phyloP scores from a whole-genome alignment of 2,797 vertebrate genomes.

The Leptatherina wallacei region DNA sequence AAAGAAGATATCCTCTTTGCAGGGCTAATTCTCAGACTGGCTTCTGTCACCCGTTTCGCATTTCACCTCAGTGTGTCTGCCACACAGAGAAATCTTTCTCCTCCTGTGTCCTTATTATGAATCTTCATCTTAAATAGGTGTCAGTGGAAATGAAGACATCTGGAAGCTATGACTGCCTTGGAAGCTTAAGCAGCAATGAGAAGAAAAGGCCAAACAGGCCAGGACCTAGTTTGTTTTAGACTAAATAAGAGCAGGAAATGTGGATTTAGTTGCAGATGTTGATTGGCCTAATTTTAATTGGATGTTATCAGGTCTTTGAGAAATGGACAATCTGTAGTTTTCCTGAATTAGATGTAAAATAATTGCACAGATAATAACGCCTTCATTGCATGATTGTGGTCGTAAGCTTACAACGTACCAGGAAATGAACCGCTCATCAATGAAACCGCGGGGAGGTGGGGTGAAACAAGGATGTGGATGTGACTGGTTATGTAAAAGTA shows the following conservation, averaged over 20 bases:
- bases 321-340: not conserved
- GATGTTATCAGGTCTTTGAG: slow-evolving; percentile 46
- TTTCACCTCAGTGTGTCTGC: slow-evolving; percentile 12
- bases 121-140: slow-evolving; percentile 15
- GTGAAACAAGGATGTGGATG: slow-evolving; percentile 50
- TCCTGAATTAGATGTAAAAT: not conserved
- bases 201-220: not conserved
- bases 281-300: not conserved
- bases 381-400: slow-evolving; percentile 68
- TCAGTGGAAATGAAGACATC: slow-evolving; percentile 3
- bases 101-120: slow-evolving; percentile 2
- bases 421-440: slow-evolving; percentile 67
- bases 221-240: not conserved
- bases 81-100: slow-evolving; percentile 9
- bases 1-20: slow-evolving; percentile 63
- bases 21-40: slow-evolving; percentile 55
- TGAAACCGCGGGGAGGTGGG: slow-evolving; percentile 35
- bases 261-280: not conserved
- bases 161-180: slow-evolving; percentile 5
- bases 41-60: slow-evolving; percentile 49
- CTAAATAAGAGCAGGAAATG: not conserved
- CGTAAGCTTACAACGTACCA: slow-evolving; percentile 56
- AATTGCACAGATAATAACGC: not conserved
- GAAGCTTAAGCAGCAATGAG: not conserved
- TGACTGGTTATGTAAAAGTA: slow-evolving; percentile 73